Conservation (phyloP, 2,113 vertebrate genomes). For the Hymenochirus boettgeri region DNA sequence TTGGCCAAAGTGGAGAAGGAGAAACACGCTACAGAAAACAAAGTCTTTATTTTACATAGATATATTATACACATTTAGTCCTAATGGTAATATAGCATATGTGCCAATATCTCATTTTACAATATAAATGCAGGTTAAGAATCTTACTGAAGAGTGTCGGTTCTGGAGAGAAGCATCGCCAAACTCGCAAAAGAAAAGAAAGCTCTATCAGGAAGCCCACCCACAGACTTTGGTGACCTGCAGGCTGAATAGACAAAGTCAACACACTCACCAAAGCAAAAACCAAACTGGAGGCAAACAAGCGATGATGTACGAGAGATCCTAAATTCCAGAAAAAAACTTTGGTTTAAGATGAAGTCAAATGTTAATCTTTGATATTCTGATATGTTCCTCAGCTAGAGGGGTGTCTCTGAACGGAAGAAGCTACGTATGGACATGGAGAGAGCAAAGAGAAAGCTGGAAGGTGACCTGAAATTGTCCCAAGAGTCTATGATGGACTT, state of each 20-base stretch:
- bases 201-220: conserved; percentile 68
- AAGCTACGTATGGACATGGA: conserved; percentile 79
- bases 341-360: background rate
- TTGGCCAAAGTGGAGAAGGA: conserved; percentile 78
- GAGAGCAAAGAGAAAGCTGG: conserved; percentile 74
- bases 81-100: background rate
- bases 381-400: conserved; percentile 54
- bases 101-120: background rate
- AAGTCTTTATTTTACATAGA: conserved; percentile 48
- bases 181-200: conserved; percentile 74
- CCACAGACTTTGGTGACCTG: conserved; percentile 65
- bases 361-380: conserved; percentile 11
- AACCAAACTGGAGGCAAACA: conserved; percentile 61
- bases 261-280: conserved; percentile 59
- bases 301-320: conserved; percentile 57
- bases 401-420: conserved; percentile 78
- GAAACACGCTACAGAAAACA: conserved; percentile 77
- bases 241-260: conserved; percentile 60
- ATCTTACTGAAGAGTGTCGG: conserved; percentile 75
- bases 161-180: conserved; percentile 70
- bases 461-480: conserved; percentile 70
- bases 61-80: background rate
- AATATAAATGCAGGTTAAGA: conserved; percentile 64
- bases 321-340: background rate
- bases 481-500: conserved; percentile 73